Evolutionary conservation across 1,140 invertebrate genomes (phyloP).

Genomic region (Pogonus chalceus): DNA sequence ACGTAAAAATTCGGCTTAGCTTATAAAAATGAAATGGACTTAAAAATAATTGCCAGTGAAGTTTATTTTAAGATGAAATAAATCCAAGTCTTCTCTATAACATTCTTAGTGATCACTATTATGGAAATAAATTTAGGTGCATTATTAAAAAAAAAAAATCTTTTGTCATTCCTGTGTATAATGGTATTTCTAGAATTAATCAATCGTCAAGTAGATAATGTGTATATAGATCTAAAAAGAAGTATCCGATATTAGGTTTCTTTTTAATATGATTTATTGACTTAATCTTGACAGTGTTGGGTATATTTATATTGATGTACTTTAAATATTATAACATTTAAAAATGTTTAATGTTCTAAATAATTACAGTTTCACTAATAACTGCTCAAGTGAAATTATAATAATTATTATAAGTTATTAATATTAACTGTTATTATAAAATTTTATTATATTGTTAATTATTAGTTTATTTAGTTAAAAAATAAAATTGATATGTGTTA

Average conservation of each 20-base stretch:
- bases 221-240: not conserved
- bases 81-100: constrained; percentile 3
- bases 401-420: not conserved
- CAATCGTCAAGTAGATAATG: constrained; percentile 2
- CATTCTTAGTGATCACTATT: constrained; percentile 4
- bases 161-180: not conserved
- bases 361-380: not conserved
- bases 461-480: no score
- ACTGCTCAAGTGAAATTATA: not conserved
- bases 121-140: not conserved
- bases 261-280: not conserved
- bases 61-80: not conserved
- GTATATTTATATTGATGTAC: not conserved
- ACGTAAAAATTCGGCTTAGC: no score
- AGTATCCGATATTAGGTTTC: constrained; percentile 1
- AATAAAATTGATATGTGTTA: no score
- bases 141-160: constrained; percentile 2
- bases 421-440: no score
- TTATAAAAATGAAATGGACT: no score
- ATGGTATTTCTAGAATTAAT: not conserved
- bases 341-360: not conserved
- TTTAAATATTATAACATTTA: not conserved
- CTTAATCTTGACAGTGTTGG: not conserved
- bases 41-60: not conserved
- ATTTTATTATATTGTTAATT: no score